These are phyloP conservation scores for Okamejei kenojei DNA, from an alignment of 2,797 vertebrate genomes.

Conservation along the genomic window DNA sequence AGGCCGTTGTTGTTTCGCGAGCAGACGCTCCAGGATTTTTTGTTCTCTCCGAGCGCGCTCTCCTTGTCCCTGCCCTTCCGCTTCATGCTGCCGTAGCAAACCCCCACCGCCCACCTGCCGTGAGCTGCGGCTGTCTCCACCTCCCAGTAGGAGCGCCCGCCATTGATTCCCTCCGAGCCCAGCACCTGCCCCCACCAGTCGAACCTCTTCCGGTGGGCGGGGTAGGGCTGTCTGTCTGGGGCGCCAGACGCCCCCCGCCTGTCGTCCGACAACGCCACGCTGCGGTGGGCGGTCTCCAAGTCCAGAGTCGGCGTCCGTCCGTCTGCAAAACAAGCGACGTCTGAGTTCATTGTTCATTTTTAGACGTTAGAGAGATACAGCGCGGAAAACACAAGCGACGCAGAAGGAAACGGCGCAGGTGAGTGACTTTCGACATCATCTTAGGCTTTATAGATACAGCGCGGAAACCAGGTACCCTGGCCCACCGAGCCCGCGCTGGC, in stretches of 20 bases:
- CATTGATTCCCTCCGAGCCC: conserved; percentile 66
- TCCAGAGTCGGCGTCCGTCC: conserved; percentile 21
- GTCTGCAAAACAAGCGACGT: background rate
- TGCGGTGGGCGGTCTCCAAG: background rate
- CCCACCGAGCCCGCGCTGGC: too few species aligned
- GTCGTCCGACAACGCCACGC: background rate
- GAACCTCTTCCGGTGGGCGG: conserved; percentile 54
- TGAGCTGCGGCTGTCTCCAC: conserved; percentile 57
- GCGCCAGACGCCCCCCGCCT: background rate
- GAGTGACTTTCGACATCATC: too few species aligned
- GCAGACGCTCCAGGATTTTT: conserved; percentile 21
- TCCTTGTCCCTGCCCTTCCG: background rate
- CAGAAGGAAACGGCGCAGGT: too few species aligned
- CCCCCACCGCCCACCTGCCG: conserved; percentile 21
- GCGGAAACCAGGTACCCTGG: too few species aligned
- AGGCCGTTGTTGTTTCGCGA: background rate
- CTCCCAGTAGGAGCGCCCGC: conserved; percentile 87
- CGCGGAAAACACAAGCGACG: too few species aligned
- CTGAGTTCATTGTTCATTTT: background rate
- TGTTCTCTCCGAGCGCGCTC: background rate
- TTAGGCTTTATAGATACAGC: too few species aligned
- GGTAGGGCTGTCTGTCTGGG: background rate
- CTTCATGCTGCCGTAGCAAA: conserved; percentile 56
- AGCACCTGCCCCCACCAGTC: conserved; percentile 83
- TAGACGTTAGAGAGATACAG: too few species aligned